phyloP scores from a whole-genome alignment of 2,113 vertebrate species.

The Gallinago jamesoni region DNA sequence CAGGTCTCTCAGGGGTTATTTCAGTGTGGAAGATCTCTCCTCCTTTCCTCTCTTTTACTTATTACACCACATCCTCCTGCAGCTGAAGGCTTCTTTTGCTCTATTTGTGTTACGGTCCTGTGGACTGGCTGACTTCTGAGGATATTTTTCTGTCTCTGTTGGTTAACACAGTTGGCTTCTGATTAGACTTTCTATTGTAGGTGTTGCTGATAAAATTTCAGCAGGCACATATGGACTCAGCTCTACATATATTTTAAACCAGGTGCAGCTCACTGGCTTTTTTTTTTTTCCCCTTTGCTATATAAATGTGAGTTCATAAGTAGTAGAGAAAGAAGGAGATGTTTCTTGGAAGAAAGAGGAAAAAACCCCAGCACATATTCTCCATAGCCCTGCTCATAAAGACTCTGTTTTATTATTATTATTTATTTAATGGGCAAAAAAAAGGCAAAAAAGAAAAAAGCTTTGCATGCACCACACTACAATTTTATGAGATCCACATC shows the following conservation, averaged over 20 bases:
- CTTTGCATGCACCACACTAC: background rate
- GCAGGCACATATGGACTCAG: constrained; percentile 6
- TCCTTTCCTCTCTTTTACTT: background rate
- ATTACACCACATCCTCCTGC: background rate
- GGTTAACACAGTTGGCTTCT: constrained; percentile 27
- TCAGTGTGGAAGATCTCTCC: background rate
- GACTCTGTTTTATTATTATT: constrained; percentile 15
- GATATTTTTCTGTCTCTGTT: background rate
- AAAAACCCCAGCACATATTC: background rate
- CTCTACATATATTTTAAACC: background rate
- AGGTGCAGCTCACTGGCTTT: background rate
- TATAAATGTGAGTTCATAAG: background rate
- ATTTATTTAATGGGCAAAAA: background rate
- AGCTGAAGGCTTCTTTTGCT: background rate
- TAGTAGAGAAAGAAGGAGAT: background rate
- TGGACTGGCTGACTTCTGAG: background rate
- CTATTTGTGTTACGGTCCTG: background rate
- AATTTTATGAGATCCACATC: constrained; percentile 63
- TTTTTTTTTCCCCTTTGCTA: background rate
- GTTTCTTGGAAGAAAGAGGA: background rate
- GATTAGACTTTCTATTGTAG: constrained; percentile 37
- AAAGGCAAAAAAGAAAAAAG: background rate
- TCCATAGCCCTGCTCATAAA: background rate
- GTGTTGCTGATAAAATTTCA: constrained; percentile 56
- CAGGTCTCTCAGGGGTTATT: background rate